Evolutionary conservation across 2,113 vertebrate species (phyloP).

Genomic region (Corvus cornix): DNA sequence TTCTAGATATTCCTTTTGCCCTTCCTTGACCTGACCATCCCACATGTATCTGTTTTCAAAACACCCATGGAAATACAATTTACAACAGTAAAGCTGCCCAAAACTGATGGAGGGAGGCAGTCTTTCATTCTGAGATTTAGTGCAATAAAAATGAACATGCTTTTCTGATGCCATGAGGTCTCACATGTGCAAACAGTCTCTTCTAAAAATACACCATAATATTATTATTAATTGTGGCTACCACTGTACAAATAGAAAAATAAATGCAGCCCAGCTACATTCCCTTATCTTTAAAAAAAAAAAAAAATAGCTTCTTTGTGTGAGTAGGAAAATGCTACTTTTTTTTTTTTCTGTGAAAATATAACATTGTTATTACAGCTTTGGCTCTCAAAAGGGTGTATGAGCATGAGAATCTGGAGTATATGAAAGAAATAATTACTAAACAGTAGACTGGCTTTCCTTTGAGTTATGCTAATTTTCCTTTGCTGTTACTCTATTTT

Average conservation of each 20-base stretch:
- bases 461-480: neutral
- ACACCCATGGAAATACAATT: neutral
- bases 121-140: neutral
- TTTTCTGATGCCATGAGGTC: neutral
- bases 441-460: neutral
- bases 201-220: neutral
- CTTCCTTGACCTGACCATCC: neutral
- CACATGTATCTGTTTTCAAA: neutral
- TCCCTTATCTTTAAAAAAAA: neutral
- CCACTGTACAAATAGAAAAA: neutral
- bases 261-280: neutral
- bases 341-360: neutral
- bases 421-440: neutral
- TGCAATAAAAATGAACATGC: neutral
- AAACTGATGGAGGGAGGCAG: neutral
- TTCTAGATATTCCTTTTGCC: neutral
- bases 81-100: neutral
- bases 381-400: neutral
- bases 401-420: neutral
- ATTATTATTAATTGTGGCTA: conserved; percentile 17
- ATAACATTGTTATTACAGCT: neutral
- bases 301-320: neutral
- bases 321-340: neutral
- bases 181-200: neutral
- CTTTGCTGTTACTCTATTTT: neutral